phyloP scores from a whole-genome alignment of 2,113 vertebrate genomes.

The Vanacampus margaritifer region DNA sequence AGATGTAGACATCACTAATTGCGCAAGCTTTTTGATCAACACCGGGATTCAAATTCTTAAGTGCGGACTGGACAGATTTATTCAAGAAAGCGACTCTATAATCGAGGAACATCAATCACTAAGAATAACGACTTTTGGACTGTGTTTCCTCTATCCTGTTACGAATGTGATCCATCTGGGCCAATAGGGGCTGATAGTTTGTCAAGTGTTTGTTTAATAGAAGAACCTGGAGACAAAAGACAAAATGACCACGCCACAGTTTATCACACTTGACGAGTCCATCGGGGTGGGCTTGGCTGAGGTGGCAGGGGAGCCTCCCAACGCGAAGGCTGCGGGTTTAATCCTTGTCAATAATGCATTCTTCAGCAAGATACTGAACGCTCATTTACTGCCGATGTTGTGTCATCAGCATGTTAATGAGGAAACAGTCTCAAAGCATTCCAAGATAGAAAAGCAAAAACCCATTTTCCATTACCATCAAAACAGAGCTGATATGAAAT shows the following conservation, averaged over 20 bases:
- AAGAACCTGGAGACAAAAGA: conserved; percentile 64
- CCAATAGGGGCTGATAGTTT: conserved; percentile 66
- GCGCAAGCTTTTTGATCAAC: conserved; percentile 51
- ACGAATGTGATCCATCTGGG: conserved; percentile 55
- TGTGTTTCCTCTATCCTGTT: conserved; percentile 56
- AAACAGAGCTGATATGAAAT: conserved; percentile 21
- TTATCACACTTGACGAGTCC: conserved; percentile 44
- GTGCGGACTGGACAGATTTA: conserved; percentile 54
- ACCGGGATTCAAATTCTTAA: conserved; percentile 57
- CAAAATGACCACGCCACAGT: conserved; percentile 51
- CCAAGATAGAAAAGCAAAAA: no score
- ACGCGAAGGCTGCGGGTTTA: neutral
- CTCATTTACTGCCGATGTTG: neutral
- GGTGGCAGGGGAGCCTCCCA: neutral
- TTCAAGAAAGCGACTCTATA: conserved; percentile 54
- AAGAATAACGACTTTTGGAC: conserved; percentile 54
- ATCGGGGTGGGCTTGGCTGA: conserved; percentile 18
- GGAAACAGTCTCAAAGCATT: neutral
- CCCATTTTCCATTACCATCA: conserved; percentile 1
- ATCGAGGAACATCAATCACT: conserved; percentile 56
- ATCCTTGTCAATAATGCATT: conserved; percentile 1
- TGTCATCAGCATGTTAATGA: neutral
- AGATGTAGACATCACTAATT: conserved; percentile 25
- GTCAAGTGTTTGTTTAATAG: conserved; percentile 66
- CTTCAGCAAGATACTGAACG: neutral